Conservation (phyloP, 64 coral and sea anemone genomes). For the Acropora tenuis region DNA sequence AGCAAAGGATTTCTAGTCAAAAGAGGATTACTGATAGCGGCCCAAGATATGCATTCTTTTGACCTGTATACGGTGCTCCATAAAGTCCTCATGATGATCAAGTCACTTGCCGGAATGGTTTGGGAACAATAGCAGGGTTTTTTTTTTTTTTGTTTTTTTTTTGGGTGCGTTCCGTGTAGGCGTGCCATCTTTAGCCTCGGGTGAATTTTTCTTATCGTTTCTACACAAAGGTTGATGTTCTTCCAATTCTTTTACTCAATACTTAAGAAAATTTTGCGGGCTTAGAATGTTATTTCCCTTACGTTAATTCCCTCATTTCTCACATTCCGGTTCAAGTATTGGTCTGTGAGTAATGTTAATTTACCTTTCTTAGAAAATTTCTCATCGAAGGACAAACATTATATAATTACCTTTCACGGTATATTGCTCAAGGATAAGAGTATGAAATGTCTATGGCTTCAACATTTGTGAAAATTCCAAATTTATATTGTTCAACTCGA, state of each 20-base stretch:
- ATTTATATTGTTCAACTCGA: not conserved
- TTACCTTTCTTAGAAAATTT: not conserved
- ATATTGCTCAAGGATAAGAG: not conserved
- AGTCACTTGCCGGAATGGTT: not conserved
- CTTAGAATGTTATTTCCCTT: not conserved
- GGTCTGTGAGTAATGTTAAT: constrained; percentile 5
- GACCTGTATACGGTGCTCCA: not conserved
- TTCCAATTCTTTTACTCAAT: not conserved
- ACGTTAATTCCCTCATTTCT: not conserved
- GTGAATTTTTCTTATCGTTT: not conserved
- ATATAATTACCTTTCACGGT: not conserved
- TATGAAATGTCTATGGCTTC: not conserved
- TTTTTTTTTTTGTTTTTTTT: not conserved
- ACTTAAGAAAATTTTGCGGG: too few species aligned
- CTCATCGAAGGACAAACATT: not conserved
- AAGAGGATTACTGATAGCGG: constrained; percentile 23
- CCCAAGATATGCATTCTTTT: not conserved
- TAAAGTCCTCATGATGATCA: not conserved
- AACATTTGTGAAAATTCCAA: not conserved
- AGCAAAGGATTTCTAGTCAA: not conserved
- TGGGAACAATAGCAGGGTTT: not conserved
- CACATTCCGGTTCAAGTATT: constrained; percentile 23
- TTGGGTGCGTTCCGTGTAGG: not conserved
- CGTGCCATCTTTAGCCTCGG: not conserved
- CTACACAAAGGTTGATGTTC: not conserved